Evolutionary conservation across 2,797 vertebrate genomes (phyloP).

Genomic region (Anolis apletophallus): DNA sequence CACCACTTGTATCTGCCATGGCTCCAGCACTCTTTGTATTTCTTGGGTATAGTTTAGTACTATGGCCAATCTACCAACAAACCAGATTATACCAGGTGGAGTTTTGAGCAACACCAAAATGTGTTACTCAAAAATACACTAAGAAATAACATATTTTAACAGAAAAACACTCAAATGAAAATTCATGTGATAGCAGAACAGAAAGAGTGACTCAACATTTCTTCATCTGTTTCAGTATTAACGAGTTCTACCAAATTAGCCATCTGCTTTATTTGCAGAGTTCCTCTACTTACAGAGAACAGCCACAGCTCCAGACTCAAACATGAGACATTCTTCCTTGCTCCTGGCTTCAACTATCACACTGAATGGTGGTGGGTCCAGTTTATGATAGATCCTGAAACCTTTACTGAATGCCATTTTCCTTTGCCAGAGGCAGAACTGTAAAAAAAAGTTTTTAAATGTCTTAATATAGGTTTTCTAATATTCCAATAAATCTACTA

Average conservation of each 20-base stretch:
- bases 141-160: background rate
- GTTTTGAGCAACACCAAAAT: background rate
- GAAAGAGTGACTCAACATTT: conserved; percentile 17
- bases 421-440: conserved; percentile 66
- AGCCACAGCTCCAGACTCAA: conserved; percentile 96
- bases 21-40: background rate
- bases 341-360: conserved; percentile 93
- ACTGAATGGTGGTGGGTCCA: conserved; percentile 96
- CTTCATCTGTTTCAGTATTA: conserved; percentile 4
- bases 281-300: conserved; percentile 90
- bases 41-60: background rate
- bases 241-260: background rate
- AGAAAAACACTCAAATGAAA: background rate
- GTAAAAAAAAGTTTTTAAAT: conserved; percentile 47
- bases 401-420: conserved; percentile 99
- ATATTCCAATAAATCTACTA: background rate
- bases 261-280: conserved; percentile 28
- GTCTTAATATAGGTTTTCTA: conserved; percentile 19
- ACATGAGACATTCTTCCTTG: conserved; percentile 96
- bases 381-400: conserved; percentile 95
- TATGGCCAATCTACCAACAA: background rate
- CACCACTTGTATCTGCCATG: too few relatives aligned
- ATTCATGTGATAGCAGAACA: background rate
- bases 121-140: background rate
- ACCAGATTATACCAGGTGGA: conserved; percentile 7